These are phyloP conservation scores for Bombus picipes DNA, from an alignment of 1,140 invertebrate genomes.

Conservation along the genomic window DNA sequence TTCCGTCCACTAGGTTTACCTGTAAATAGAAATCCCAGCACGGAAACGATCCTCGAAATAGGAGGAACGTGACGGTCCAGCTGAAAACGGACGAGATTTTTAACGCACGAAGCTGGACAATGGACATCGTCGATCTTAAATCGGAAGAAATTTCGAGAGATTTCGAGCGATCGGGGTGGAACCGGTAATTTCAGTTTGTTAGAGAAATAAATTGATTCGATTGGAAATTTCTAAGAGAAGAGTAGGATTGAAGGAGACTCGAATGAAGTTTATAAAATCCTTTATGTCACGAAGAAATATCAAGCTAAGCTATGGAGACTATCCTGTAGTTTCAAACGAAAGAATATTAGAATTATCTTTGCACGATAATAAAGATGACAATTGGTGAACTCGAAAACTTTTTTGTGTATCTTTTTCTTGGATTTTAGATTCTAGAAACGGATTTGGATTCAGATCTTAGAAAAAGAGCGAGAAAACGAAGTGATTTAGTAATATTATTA, in stretches of 20 bases:
- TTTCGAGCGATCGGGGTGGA: not conserved
- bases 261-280: no score
- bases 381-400: no score
- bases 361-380: no score
- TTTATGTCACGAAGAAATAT: no score
- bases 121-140: not conserved
- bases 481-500: not conserved
- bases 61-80: not conserved
- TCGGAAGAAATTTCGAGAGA: not conserved
- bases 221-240: not conserved
- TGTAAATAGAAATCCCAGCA: conserved; percentile 23
- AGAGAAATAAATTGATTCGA: not conserved
- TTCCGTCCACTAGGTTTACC: not conserved
- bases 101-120: no score
- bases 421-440: not conserved
- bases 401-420: no score
- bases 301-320: no score
- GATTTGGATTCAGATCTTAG: not conserved
- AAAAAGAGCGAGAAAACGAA: not conserved
- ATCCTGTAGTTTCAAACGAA: no score
- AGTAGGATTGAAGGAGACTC: no score
- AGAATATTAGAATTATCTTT: no score
- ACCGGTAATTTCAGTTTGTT: not conserved
- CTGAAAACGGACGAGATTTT: not conserved
- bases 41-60: conserved; percentile 17